Evolutionary conservation across 2,797 vertebrate genomes (phyloP), one percentile per base, ranked within the genome.

Genomic region (Acipenser oxyrinchus): DNA sequence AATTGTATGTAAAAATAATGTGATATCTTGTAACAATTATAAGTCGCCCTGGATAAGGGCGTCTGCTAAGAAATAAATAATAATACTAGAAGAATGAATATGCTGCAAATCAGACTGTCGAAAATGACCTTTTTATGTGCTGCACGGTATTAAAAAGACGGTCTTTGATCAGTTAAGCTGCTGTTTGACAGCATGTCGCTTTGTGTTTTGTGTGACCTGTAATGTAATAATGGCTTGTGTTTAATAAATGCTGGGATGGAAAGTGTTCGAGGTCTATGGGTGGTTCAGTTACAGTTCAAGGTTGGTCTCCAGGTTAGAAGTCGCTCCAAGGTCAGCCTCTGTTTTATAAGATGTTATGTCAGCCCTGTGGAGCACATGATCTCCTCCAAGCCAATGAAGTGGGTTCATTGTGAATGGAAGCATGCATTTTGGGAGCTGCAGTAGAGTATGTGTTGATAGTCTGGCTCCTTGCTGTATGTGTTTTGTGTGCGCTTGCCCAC

Each of bases 171-270:
- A 81, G 83, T 71, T 69, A 84, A 76, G 74, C 83, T 81, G 80
- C 82, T 84, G 84, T 86, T 84, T 85, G 86, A 83, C 86, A 82
- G 87, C 80, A 81, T 78, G 86, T 82, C 77, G 81, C 85, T 81
- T 84, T 82, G 84, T 80, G 77, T 77, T 70, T 71, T 65, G 72
- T 57, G 71, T 77, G 81, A 81, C 78, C 78, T 78, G 76, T 74
- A 18, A 76, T 37, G 23, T 37, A 3, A 37, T 37, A 37, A 37
- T 37, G 68, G 67, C 70, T 15, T 60, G 68, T 64, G 66, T 60
- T 60, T 70, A 61, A 70, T 72, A 73, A 73, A 70, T 60, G 66
- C 13, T 13, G 12, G 12, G 12, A 58, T 6, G 68, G 76, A 75
- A 48, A 66, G 59, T 48, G 63, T 53, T 55, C 58, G 52, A 63